Conservation (phyloP, 2,113 vertebrate species). For the Eurystomus gularis region DNA sequence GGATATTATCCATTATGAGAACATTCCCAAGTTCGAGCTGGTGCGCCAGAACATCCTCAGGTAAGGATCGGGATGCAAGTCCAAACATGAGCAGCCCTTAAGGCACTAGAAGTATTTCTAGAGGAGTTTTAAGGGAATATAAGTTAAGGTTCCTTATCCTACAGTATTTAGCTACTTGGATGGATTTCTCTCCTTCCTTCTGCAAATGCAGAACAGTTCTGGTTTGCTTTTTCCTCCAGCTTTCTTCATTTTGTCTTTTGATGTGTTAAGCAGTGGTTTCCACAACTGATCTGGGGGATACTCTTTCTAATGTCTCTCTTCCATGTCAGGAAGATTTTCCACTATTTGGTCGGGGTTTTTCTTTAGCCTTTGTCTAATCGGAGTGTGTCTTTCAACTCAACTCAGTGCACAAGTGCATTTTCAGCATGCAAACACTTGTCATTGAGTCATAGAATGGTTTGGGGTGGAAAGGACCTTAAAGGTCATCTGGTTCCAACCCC, state of each 20-base stretch:
- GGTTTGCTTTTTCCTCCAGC: background rate
- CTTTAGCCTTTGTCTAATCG: background rate
- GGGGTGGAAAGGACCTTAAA: too few species aligned
- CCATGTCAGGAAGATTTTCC: background rate
- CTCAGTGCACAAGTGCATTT: background rate
- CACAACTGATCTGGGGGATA: background rate
- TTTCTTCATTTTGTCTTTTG: background rate
- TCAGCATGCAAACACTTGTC: background rate
- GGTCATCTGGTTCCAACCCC: too few species aligned
- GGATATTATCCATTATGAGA: slow-evolving; percentile 97
- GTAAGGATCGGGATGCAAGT: slow-evolving; percentile 61
- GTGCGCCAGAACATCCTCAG: slow-evolving; percentile 95
- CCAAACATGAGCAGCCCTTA: background rate
- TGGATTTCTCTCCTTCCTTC: background rate
- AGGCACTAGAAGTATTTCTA: background rate
- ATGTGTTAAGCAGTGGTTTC: background rate
- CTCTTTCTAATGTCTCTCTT: background rate
- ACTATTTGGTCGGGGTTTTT: background rate
- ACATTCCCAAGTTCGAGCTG: slow-evolving; percentile 91
- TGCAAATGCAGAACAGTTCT: background rate
- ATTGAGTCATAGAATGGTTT: too few species aligned
- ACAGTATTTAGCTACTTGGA: fast-evolving
- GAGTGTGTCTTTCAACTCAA: background rate
- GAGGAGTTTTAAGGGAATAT: background rate
- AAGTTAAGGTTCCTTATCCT: background rate